Percentiles rank a stretch among this genome's conserved stretches.
Conservation (phyloP, 2,113 vertebrate species). For the Notarius lentiginosus region DNA sequence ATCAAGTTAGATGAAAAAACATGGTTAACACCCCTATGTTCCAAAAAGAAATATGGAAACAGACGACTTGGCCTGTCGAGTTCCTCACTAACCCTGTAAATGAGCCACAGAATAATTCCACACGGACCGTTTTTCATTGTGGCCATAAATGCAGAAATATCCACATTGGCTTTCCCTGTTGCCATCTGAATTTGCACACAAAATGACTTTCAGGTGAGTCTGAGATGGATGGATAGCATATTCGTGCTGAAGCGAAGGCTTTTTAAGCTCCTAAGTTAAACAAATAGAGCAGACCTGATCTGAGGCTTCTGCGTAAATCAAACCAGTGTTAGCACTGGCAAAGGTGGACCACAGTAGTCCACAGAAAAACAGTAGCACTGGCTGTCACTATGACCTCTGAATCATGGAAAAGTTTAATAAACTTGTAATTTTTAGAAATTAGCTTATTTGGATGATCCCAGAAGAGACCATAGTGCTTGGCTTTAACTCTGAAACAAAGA, state of each 20-base stretch:
- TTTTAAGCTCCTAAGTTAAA: constrained; percentile 38
- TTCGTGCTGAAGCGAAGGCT: constrained; percentile 31
- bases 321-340: constrained; percentile 40
- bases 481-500: constrained; percentile 20
- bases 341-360: background rate
- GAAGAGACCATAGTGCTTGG: background rate
- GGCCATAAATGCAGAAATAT: constrained; percentile 13
- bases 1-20: background rate
- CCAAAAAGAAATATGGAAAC: background rate
- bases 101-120: constrained; percentile 13
- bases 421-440: constrained; percentile 29
- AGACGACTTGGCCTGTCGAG: background rate
- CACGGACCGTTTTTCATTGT: constrained; percentile 4
- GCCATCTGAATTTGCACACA: constrained; percentile 23
- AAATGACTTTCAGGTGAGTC: constrained; percentile 22
- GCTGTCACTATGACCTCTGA: constrained; percentile 22
- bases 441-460: constrained; percentile 28
- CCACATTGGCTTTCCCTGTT: background rate
- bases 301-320: constrained; percentile 34
- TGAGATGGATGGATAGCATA: constrained; percentile 23
- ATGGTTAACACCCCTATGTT: background rate
- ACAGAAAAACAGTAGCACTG: constrained; percentile 18
- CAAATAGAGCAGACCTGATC: constrained; percentile 39
- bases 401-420: constrained; percentile 45
- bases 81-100: background rate